Percentiles rank a stretch among this genome's conserved stretches.
Conservation (phyloP, 2,113 vertebrate genomes). For the Silurus asotus region DNA sequence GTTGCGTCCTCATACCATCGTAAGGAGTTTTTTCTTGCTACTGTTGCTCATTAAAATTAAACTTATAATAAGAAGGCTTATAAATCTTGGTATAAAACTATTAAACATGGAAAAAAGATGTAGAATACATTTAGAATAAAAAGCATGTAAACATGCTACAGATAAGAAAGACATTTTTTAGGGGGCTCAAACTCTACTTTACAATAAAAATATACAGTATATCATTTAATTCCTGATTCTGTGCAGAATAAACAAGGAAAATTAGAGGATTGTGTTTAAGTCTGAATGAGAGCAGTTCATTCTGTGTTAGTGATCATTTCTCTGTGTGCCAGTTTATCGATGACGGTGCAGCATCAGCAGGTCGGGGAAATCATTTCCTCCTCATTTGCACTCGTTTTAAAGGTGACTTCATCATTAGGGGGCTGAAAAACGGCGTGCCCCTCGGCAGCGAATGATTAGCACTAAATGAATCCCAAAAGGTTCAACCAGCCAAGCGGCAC, state of each 20-base stretch:
- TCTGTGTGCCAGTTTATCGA: slow-evolving; percentile 60
- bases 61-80: no score
- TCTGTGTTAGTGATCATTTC: slow-evolving; percentile 54
- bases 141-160: no score
- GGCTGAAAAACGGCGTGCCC: slow-evolving; percentile 78
- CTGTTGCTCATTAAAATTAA: no score
- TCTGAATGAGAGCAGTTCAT: slow-evolving; percentile 59
- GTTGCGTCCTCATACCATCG: no score
- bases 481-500: slow-evolving; percentile 73
- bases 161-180: no score
- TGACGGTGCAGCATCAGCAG: slow-evolving; percentile 62
- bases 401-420: slow-evolving; percentile 80
- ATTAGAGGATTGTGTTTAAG: slow-evolving; percentile 4
- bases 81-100: no score
- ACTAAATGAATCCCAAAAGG: slow-evolving; percentile 82
- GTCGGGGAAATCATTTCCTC: slow-evolving; percentile 71
- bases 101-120: no score
- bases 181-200: no score
- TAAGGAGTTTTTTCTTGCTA: no score
- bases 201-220: no score
- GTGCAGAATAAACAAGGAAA: background rate
- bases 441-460: slow-evolving; percentile 82
- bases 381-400: slow-evolving; percentile 80
- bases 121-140: no score
- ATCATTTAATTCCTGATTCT: no score